Evolutionary conservation across 2,797 vertebrate genomes (phyloP).

Genomic region (Neopelma chrysocephalum): DNA sequence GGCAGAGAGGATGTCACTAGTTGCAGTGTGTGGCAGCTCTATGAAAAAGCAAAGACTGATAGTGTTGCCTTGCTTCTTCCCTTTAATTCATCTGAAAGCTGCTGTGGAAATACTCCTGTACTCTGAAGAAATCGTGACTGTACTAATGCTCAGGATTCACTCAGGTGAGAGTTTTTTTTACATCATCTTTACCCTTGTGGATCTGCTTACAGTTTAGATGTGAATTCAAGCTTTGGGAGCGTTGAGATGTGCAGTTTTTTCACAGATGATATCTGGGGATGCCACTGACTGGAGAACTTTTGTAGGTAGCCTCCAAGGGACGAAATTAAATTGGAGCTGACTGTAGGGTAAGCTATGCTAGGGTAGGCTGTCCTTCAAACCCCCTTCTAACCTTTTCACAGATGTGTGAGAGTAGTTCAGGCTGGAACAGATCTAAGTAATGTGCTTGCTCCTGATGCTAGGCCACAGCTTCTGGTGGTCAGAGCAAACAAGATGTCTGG

Average conservation of each 20-base stretch:
- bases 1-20: neutral
- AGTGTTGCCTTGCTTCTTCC: neutral
- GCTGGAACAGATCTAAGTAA: neutral
- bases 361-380: neutral
- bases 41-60: rapidly evolving
- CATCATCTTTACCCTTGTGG: neutral
- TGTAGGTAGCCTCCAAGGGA: neutral
- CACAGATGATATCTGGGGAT: neutral
- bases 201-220: neutral
- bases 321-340: neutral
- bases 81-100: neutral
- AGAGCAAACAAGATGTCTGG: neutral
- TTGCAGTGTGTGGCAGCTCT: rapidly evolving
- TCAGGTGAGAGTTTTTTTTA: neutral
- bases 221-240: neutral
- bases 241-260: neutral
- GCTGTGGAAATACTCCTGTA: neutral
- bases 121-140: neutral
- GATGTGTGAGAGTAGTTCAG: neutral
- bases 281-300: neutral
- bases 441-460: neutral
- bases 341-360: neutral
- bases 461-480: neutral
- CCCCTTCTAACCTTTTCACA: neutral
- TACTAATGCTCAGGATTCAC: neutral